phyloP scores from a whole-genome alignment of 1,140 invertebrate genomes.

The Sitobion miscanthi region DNA sequence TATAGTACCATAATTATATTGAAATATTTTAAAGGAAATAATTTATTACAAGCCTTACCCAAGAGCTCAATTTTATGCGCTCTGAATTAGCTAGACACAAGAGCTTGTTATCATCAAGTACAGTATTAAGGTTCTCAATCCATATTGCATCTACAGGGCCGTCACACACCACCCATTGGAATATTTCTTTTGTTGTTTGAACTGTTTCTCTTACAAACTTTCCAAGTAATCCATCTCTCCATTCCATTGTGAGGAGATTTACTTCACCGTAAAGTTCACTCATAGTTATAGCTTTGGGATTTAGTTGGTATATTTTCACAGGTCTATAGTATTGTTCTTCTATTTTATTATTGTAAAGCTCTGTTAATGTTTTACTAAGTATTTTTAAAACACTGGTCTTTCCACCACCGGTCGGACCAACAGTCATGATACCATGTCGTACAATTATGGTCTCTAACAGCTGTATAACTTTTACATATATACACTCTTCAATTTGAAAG shows the following conservation, averaged over 20 bases:
- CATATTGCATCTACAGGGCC: constrained; percentile 93
- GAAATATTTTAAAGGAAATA: background rate
- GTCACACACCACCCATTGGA: constrained; percentile 86
- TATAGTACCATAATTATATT: background rate
- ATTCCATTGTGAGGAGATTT: constrained; percentile 83
- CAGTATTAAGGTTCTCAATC: constrained; percentile 96
- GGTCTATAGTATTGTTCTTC: constrained; percentile 67
- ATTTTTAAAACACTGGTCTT: constrained; percentile 73
- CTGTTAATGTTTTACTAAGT: constrained; percentile 71
- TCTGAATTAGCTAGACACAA: constrained; percentile 86
- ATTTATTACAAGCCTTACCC: background rate
- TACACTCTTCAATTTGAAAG: constrained; percentile 70
- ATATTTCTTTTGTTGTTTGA: constrained; percentile 68
- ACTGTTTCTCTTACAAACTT: constrained; percentile 74
- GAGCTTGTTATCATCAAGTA: constrained; percentile 94
- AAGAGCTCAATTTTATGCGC: constrained; percentile 76
- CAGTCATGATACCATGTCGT: constrained; percentile 91
- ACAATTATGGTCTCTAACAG: constrained; percentile 87
- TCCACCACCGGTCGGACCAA: constrained; percentile 85
- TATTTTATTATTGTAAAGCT: constrained; percentile 68
- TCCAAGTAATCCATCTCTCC: constrained; percentile 85
- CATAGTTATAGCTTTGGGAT: constrained; percentile 88
- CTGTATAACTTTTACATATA: constrained; percentile 71
- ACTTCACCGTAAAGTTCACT: constrained; percentile 90
- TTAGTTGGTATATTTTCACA: constrained; percentile 76